Conservation (phyloP, 2,113 vertebrate species). For the Bubalus kerabau region DNA sequence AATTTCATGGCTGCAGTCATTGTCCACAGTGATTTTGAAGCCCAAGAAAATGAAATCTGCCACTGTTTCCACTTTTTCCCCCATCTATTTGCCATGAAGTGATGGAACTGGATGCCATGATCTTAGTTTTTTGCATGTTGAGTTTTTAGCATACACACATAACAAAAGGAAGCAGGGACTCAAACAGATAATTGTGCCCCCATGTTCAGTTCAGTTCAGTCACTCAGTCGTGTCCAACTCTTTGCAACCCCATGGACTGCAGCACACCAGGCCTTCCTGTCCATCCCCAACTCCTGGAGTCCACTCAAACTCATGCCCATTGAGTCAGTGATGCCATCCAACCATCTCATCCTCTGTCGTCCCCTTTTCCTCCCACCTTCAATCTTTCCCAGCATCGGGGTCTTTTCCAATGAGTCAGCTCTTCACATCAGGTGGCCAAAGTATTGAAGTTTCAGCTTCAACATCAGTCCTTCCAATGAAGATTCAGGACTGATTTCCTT, state of each 20-base stretch:
- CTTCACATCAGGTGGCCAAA: neutral
- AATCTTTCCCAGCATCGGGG: neutral
- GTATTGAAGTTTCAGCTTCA: neutral
- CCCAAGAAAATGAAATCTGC: neutral
- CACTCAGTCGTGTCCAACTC: fast-evolving
- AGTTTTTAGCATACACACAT: neutral
- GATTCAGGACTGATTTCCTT: neutral
- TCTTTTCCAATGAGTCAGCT: neutral
- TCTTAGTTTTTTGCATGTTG: neutral
- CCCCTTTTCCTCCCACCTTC: neutral
- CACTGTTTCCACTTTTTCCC: neutral
- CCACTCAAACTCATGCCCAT: neutral
- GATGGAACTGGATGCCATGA: neutral
- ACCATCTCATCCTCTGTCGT: neutral
- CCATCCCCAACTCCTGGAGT: neutral
- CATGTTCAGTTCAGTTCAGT: neutral
- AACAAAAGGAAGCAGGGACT: neutral
- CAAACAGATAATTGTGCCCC: neutral
- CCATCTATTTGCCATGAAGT: neutral
- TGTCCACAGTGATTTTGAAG: neutral
- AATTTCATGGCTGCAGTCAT: neutral
- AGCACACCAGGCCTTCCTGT: neutral
- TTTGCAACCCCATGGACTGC: neutral
- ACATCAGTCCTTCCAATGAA: neutral
- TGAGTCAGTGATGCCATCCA: neutral